A percentile compares a stretch with the other conserved stretches of the same genome.
Evolutionary conservation across 2,113 vertebrate genomes (phyloP).

Genomic region (Anthoscopus minutus): DNA sequence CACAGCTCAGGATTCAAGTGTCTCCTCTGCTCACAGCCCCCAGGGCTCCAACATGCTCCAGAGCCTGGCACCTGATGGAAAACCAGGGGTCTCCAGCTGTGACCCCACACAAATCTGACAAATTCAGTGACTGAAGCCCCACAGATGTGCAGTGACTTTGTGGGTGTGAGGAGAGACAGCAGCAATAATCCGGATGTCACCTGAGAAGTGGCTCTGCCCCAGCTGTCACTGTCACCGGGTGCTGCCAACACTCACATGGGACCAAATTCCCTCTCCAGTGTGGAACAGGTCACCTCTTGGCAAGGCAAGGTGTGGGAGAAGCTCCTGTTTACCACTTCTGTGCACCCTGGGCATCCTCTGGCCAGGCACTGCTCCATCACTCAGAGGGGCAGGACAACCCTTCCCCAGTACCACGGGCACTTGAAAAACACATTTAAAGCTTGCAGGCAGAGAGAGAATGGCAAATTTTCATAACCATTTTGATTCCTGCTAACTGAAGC

Average conservation of each 20-base stretch:
- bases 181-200: not conserved
- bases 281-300: not conserved
- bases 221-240: not conserved
- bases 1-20: fast-evolving
- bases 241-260: not conserved
- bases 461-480: conserved; percentile 38
- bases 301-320: not conserved
- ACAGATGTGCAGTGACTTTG: not conserved
- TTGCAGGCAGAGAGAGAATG: not conserved
- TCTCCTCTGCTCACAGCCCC: not conserved
- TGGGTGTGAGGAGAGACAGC: not conserved
- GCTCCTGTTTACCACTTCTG: not conserved
- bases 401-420: not conserved
- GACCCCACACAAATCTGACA: not conserved
- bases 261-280: not conserved
- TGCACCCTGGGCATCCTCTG: not conserved
- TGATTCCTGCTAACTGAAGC: conserved; percentile 40
- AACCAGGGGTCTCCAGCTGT: not conserved
- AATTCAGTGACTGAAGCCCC: not conserved
- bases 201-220: not conserved
- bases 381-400: not conserved
- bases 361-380: not conserved
- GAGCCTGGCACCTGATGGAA: not conserved
- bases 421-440: not conserved
- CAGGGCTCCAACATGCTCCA: not conserved